phyloP scores from a whole-genome alignment of 2,797 vertebrate species.

The Parauchenoglanis punctatus region DNA sequence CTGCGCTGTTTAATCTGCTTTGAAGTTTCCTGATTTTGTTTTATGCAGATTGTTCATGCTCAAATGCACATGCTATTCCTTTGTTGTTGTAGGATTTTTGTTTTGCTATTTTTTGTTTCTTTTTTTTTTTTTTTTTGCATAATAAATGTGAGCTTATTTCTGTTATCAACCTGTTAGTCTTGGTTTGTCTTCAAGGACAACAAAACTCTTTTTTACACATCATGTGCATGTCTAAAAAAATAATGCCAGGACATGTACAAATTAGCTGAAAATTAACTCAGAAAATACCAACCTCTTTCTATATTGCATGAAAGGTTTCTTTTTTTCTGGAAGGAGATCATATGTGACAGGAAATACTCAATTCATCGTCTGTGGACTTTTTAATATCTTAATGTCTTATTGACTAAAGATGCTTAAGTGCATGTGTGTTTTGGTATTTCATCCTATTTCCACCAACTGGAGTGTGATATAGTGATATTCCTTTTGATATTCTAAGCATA shows the following conservation, averaged over 20 bases:
- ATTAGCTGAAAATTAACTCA: slow-evolving; percentile 20
- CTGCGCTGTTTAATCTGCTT: slow-evolving; percentile 50
- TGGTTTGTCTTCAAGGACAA: slow-evolving; percentile 33
- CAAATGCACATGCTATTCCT: slow-evolving; percentile 39
- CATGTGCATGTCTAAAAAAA: slow-evolving; percentile 37
- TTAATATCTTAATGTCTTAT: slow-evolving; percentile 33
- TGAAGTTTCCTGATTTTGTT: slow-evolving; percentile 39
- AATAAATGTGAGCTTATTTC: slow-evolving; percentile 59
- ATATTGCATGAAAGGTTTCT: slow-evolving; percentile 28
- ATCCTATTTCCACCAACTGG: slow-evolving; percentile 38
- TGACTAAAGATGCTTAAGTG: slow-evolving; percentile 41
- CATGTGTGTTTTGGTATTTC: slow-evolving; percentile 49
- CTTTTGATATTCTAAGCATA: slow-evolving; percentile 60
- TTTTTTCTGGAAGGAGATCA: slow-evolving; percentile 27
- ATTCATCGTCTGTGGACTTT: slow-evolving; percentile 31
- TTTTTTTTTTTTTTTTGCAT: slow-evolving; percentile 43
- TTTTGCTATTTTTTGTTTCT: slow-evolving; percentile 24
- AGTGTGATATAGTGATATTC: slow-evolving; percentile 53
- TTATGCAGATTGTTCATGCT: slow-evolving; percentile 42
- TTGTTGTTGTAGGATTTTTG: slow-evolving; percentile 42
- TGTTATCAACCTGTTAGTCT: slow-evolving; percentile 39
- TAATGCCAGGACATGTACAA: slow-evolving; percentile 36
- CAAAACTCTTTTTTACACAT: slow-evolving; percentile 20
- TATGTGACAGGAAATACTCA: slow-evolving; percentile 18
- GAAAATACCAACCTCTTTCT: slow-evolving; percentile 29